phyloP scores from a whole-genome alignment of 2,797 vertebrate genomes.

The Ambastaia sidthimunki region DNA sequence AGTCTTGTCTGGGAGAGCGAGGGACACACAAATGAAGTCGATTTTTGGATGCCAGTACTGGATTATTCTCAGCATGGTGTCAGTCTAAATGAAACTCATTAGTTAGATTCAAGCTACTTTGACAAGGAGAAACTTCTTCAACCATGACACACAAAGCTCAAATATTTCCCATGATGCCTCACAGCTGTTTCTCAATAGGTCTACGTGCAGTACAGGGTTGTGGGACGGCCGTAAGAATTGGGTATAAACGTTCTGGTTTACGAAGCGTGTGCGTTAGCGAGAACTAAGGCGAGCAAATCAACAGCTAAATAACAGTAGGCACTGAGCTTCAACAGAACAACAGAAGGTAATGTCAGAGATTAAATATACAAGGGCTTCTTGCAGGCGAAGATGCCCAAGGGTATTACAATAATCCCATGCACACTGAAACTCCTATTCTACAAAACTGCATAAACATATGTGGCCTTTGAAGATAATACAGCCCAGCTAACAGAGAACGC shows the following conservation, averaged over 20 bases:
- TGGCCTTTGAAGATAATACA: conserved; percentile 10
- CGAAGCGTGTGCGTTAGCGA: background rate
- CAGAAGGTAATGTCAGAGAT: conserved; percentile 23
- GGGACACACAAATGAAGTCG: conserved; percentile 43
- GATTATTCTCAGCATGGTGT: conserved; percentile 23
- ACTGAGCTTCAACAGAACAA: background rate
- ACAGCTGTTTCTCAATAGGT: background rate
- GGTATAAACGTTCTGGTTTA: background rate
- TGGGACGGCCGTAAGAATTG: background rate
- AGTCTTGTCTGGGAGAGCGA: conserved; percentile 35
- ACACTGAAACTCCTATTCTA: background rate
- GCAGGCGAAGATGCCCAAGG: background rate
- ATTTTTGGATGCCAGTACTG: conserved; percentile 21
- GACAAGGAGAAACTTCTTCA: conserved; percentile 7
- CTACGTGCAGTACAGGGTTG: background rate
- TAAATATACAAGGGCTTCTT: background rate
- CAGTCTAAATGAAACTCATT: conserved; percentile 44
- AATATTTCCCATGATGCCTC: background rate
- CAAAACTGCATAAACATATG: conserved; percentile 1
- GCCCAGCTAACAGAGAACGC: no score
- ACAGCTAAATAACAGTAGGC: background rate
- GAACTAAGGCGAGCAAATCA: background rate
- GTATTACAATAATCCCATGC: conserved; percentile 1
- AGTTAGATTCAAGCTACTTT: conserved; percentile 29
- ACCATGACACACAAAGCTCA: background rate